A percentile compares a stretch with the other conserved stretches of the same genome.
Evolutionary conservation across 2,888 invertebrate genomes (phyloP).

Genomic region (Gastracanthus pulcherrimus): DNA sequence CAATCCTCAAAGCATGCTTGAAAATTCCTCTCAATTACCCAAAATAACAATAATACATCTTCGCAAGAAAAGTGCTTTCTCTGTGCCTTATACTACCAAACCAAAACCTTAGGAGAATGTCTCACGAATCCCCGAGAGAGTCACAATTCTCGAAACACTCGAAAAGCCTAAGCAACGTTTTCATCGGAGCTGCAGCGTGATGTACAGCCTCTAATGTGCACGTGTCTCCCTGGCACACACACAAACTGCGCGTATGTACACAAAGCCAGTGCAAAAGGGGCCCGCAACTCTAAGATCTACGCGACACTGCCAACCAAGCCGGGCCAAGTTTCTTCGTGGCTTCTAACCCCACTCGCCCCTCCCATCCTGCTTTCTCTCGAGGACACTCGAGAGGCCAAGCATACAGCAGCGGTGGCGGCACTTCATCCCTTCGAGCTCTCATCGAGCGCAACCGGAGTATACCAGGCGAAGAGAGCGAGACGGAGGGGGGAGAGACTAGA

Average conservation of each 20-base stretch:
- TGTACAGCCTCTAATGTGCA: not conserved
- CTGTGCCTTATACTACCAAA: not conserved
- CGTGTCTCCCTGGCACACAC: too few species aligned
- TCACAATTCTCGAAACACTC: not conserved
- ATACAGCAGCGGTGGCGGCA: not conserved
- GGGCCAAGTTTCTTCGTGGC: slow-evolving; percentile 15
- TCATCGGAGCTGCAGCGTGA: not conserved
- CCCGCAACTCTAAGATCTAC: not conserved
- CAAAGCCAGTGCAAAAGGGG: not conserved
- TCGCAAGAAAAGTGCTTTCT: too few species aligned
- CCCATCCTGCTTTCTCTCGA: not conserved
- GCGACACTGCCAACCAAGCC: too few species aligned
- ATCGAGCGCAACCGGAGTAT: slow-evolving; percentile 10
- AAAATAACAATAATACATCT: too few species aligned
- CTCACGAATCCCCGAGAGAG: not conserved
- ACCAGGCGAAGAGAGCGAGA: too few species aligned
- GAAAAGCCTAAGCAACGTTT: not conserved
- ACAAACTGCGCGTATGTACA: too few species aligned
- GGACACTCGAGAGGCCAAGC: slow-evolving; percentile 35
- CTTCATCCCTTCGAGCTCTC: slow-evolving; percentile 43
- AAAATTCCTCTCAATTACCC: too few species aligned
- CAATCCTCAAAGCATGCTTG: too few species aligned
- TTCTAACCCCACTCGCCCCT: not conserved
- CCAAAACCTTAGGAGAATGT: not conserved
- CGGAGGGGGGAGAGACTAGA: not conserved